Conservation (phyloP, 2,797 vertebrate species). For the Pangasius macronema region DNA sequence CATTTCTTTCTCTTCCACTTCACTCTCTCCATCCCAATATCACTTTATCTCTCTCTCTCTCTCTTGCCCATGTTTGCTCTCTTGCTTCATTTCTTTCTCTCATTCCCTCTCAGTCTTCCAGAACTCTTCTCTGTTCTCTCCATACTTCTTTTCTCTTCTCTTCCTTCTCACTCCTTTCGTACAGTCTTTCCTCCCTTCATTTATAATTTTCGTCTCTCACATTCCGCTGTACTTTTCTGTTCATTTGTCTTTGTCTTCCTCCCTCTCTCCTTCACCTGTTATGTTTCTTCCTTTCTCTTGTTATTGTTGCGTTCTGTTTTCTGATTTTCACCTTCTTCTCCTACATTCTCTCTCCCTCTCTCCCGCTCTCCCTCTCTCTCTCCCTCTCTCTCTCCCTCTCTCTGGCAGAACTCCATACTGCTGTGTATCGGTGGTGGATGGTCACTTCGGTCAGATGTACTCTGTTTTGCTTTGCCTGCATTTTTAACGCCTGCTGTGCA, state of each 20-base stretch:
- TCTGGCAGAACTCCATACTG: conserved; percentile 28
- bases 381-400: conserved; percentile 6
- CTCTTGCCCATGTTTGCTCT: not conserved
- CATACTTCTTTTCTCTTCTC: no score
- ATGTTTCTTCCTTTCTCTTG: not conserved
- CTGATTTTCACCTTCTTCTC: not conserved
- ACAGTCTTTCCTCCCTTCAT: not conserved
- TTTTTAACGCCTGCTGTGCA: not conserved
- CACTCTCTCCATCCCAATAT: not conserved
- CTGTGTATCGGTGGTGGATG: conserved; percentile 22
- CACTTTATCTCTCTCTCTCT: not conserved
- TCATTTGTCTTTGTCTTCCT: not conserved
- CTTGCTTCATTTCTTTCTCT: not conserved
- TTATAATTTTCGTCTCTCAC: not conserved
- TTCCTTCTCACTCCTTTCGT: not conserved
- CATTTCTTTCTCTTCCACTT: not conserved
- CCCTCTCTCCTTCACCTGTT: not conserved
- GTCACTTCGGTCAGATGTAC: conserved; percentile 23
- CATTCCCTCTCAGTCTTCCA: not conserved
- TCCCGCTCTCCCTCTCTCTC: not conserved
- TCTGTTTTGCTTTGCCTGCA: conserved; percentile 17
- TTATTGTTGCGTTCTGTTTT: not conserved
- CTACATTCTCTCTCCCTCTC: not conserved
- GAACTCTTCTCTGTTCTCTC: not conserved
- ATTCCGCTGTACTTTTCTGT: not conserved